Percentiles rank a stretch among this genome's conserved stretches.
Conservation (phyloP, 2,797 vertebrate genomes). For the Synaphobranchus kaupii region DNA sequence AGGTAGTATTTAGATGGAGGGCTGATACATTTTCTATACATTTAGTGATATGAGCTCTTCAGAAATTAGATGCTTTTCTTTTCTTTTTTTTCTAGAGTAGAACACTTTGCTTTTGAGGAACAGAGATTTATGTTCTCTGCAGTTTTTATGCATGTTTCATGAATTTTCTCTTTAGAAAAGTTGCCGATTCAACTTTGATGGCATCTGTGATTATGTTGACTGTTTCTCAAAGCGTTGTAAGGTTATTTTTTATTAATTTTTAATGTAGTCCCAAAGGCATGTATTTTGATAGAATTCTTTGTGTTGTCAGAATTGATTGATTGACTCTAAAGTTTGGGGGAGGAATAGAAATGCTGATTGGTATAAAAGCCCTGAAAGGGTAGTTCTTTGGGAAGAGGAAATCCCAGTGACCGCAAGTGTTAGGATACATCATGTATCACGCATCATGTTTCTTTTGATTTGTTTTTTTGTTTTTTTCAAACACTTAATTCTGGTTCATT, state of each 20-base stretch:
- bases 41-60: slow-evolving; percentile 2
- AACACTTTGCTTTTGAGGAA: not conserved
- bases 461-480: not conserved
- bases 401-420: not conserved
- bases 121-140: not conserved
- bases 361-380: not conserved
- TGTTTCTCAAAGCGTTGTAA: not conserved
- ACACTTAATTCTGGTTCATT: not conserved
- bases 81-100: not conserved
- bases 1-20: not conserved
- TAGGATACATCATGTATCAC: not conserved
- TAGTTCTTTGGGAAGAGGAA: not conserved
- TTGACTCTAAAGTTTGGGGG: not conserved
- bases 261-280: not conserved
- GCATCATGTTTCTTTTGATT: not conserved
- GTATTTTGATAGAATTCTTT: not conserved
- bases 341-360: not conserved
- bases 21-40: not conserved
- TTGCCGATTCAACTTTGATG: not conserved
- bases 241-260: not conserved
- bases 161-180: not conserved
- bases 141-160: slow-evolving; percentile 9
- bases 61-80: not conserved
- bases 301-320: not conserved
- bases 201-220: not conserved